Evolutionary conservation across 2,797 vertebrate genomes (phyloP).

Genomic region (Phrynocephalus guinanensis): DNA sequence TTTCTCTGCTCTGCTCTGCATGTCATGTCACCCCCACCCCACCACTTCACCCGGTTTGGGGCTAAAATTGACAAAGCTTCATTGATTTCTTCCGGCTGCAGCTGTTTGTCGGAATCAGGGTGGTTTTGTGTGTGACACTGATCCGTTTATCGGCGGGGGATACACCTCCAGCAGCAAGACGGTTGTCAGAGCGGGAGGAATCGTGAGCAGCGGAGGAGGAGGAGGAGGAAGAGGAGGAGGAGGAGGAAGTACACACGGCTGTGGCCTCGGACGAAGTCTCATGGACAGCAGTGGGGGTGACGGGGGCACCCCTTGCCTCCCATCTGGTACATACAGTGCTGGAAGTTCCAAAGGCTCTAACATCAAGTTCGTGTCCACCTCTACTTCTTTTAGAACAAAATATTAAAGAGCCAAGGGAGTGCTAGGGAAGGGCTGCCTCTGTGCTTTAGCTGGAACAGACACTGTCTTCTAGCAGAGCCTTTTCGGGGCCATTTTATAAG

Average conservation of each 20-base stretch:
- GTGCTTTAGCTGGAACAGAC: not conserved
- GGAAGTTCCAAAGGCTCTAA: slow-evolving; percentile 21
- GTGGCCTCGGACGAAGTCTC: not conserved
- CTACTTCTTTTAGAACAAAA: slow-evolving; percentile 48
- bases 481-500: not conserved
- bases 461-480: not conserved
- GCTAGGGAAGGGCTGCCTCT: not conserved
- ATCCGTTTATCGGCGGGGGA: slow-evolving; percentile 55
- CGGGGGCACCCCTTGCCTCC: slow-evolving; percentile 46
- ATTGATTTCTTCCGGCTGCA: slow-evolving; percentile 31
- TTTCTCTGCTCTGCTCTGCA: not conserved
- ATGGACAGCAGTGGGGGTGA: slow-evolving; percentile 25
- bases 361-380: slow-evolving; percentile 41
- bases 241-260: slow-evolving; percentile 4
- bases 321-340: slow-evolving; percentile 43
- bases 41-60: not conserved
- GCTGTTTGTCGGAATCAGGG: slow-evolving; percentile 71
- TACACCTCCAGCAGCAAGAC: slow-evolving; percentile 52
- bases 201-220: slow-evolving; percentile 47
- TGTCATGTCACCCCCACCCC: not conserved
- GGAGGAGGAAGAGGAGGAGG: slow-evolving; percentile 31
- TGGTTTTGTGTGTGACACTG: slow-evolving; percentile 34
- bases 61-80: not conserved
- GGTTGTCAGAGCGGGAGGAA: slow-evolving; percentile 18
- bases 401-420: not conserved